Base-by-base conservation (phyloP, 1,140 invertebrate genomes). In the Phocides pigmalion region DNA sequence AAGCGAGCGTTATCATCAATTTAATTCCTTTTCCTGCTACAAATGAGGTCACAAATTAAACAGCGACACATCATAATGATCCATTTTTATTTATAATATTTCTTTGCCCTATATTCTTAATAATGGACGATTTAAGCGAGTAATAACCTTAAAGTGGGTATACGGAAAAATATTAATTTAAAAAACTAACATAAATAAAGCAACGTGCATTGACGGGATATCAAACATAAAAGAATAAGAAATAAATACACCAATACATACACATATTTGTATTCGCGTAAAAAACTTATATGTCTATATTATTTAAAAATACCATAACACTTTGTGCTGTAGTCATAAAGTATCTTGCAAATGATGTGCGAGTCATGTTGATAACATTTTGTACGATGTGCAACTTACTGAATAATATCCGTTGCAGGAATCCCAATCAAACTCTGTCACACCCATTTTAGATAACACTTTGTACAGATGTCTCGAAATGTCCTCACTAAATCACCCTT, bases 1-100 rank as follows among this genome's bases (percentile, higher is more conserved):
- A 42, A 42, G 61, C 64, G 66, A 66, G 74, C 72, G 81, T 88
- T 88, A 87, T 90, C n/a, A n/a, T n/a, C 79, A 86, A 86, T 85
- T 88, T 82, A 83, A 87, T 87, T 81, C 82, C 78, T 76, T 87
- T 90, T 89, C 86, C 86, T 89, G 81, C 71, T 79, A 79, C 64
- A 81, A 87, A 87, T 90, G 86, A 89, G 87, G 87, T 90, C 87
- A 90, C 76, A 88, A 87, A 75, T 79, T 76, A 85, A 81, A 86
- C 77, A 81, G 73, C 63, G 47, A 80, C 56, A 76, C 67, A 79
- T 65, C 58, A 62, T 42, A 47, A 25, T 50, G 58, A 46, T 62
- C 12, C 6, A 59, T 19, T 59, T 35, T 4, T 5, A 17, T 39
- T 2, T 41, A 3, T 4, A 9, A n/a, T 12, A 8, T n/a, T 19